Percentiles rank a stretch among this genome's conserved stretches.
These are phyloP conservation scores for Yponomeuta sedellus DNA, from an alignment of 2,888 invertebrate species.

Conservation along the genomic window DNA sequence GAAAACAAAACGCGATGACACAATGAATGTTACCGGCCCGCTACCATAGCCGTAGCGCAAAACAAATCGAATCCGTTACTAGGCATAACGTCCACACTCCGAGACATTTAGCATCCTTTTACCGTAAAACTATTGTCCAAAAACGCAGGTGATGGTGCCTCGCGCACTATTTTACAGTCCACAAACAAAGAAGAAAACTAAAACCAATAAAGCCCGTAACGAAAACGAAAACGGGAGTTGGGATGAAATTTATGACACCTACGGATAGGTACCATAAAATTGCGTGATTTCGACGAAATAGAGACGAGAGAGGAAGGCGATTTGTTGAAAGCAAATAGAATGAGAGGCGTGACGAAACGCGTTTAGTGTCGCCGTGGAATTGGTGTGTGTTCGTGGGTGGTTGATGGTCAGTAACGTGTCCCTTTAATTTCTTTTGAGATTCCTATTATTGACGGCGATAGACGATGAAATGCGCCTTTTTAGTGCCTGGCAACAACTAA, in stretches of 20 bases:
- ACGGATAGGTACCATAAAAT: constrained; percentile 10
- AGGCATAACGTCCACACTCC: constrained; percentile 3
- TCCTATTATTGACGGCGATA: not conserved
- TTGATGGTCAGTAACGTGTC: not conserved
- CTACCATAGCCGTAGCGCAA: constrained; percentile 5
- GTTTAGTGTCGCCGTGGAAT: constrained; percentile 3
- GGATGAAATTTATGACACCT: constrained; percentile 12
- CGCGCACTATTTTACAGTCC: constrained; percentile 3
- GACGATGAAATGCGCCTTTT: not conserved
- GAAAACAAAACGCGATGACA: constrained; percentile 2
- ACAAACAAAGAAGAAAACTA: not conserved
- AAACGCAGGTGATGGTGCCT: not conserved
- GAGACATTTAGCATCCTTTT: constrained; percentile 2
- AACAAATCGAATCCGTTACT: constrained; percentile 16
- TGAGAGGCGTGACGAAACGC: constrained; percentile 15
- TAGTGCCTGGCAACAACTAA: not conserved
- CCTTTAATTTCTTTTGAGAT: not conserved
- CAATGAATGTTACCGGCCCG: constrained; percentile 8
- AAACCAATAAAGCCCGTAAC: constrained; percentile 16
- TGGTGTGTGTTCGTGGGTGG: constrained; percentile 10
- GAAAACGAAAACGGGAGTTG: constrained; percentile 19
- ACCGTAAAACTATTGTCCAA: constrained; percentile 9
- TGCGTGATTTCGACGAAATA: constrained; percentile 17
- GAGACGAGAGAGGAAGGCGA: constrained; percentile 6
- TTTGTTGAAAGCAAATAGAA: constrained; percentile 10